Base-by-base conservation (phyloP, 2,797 vertebrate species). In the Halcyon smyrnensis region DNA sequence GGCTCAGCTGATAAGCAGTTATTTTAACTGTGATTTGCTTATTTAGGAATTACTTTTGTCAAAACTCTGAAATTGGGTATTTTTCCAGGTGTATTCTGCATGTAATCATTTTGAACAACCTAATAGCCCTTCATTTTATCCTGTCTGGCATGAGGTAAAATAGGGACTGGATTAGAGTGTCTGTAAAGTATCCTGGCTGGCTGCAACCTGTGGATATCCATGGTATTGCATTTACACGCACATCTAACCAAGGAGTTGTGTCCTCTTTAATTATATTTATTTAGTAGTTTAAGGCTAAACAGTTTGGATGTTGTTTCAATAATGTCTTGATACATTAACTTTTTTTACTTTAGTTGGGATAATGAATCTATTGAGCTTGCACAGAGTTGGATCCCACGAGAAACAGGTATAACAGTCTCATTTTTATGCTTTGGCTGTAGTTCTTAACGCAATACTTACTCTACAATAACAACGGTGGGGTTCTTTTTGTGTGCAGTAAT, bases 301-400 rank as follows among this genome's bases (percentile, higher is more conserved):
- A 51, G 4, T 67, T 63, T 28, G 18, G 37, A 21, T 65, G 78
- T 19, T 78, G 39, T 64, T 97, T 84, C 64, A 62, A 30, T 83
- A 82, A 64, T 30, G 4, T 68, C 75, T 48, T 95, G 5, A 83
- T 51, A 21, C 28, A 23, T 75, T 37, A 19, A 27, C 28, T 41
- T 23, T 41, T 70, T 50, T 39, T 97, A 34, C 97, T 98, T 84
- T 97, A 99, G 99, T 96, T 99, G 99, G 99, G 99, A 99, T 98
- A 98, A 98, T 96, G 99, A 99, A 96, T 98, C 98, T 92, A 99
- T 99, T 97, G 98, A 98, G 88, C 97, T 99, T 70, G 97, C 98
- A 65, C 99, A 99, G 97, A 98, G 96, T 76, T 98, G 99, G 98
- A 97, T 98, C 87, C 98, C 99, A n/a, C 98, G 94, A 97, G 99